These are phyloP conservation scores for Drosophila hamatofila DNA, from an alignment of 2,888 invertebrate genomes.

Conservation along the genomic window DNA sequence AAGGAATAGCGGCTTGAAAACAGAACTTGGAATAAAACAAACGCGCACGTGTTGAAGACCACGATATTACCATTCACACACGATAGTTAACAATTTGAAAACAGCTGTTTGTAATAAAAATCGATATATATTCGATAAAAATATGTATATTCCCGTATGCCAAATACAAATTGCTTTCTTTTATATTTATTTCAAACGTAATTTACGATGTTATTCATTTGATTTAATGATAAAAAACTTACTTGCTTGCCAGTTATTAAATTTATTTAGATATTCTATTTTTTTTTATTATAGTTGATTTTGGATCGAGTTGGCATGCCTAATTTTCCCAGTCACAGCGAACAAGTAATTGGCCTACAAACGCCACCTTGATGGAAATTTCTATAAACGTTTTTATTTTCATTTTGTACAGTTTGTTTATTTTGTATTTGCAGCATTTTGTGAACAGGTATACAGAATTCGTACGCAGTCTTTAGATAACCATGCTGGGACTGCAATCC, in stretches of 20 bases:
- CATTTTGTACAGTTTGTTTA: slow-evolving; percentile 62
- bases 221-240: not conserved
- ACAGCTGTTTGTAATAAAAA: slow-evolving; percentile 28
- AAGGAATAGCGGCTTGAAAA: slow-evolving; percentile 14
- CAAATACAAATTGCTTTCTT: no score
- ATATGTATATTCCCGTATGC: not conserved
- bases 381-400: slow-evolving; percentile 71
- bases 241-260: not conserved
- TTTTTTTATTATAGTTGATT: not conserved
- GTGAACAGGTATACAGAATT: slow-evolving; percentile 68
- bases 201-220: not conserved
- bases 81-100: not conserved
- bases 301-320: slow-evolving; percentile 11
- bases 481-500: slow-evolving; percentile 90
- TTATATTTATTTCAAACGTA: not conserved
- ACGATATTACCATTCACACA: slow-evolving; percentile 44
- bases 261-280: no score
- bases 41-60: slow-evolving; percentile 68
- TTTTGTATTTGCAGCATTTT: slow-evolving; percentile 71
- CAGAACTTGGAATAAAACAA: slow-evolving; percentile 39
- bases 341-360: slow-evolving; percentile 8
- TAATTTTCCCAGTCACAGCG: slow-evolving; percentile 31
- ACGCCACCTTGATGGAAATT: slow-evolving; percentile 67
- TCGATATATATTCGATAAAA: slow-evolving; percentile 32
- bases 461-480: slow-evolving; percentile 54